phyloP scores from a whole-genome alignment of 2,797 vertebrate genomes.

The Sebastes diaconus region DNA sequence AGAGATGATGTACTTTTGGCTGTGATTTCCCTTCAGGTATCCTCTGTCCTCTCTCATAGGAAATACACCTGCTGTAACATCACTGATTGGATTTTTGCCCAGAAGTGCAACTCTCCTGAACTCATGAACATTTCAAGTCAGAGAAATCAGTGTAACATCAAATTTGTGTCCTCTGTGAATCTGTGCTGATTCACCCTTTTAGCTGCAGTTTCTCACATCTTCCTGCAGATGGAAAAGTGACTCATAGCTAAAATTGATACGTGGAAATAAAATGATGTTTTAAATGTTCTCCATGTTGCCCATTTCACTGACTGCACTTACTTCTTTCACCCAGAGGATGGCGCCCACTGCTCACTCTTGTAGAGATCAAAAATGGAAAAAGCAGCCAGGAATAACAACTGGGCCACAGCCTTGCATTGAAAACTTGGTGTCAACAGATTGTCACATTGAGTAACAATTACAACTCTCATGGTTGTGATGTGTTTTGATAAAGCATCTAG shows the following conservation, averaged over 20 bases:
- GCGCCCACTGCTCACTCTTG: neutral
- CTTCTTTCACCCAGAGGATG: constrained; percentile 52
- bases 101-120: neutral
- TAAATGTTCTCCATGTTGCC: neutral
- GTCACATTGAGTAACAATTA: neutral
- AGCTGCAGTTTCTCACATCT: neutral
- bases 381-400: neutral
- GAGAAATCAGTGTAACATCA: neutral
- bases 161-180: neutral
- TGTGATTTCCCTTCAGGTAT: neutral
- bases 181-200: neutral
- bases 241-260: neutral
- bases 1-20: neutral
- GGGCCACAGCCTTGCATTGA: neutral
- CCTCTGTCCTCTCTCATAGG: neutral
- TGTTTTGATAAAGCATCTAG: neutral
- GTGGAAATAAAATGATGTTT: neutral
- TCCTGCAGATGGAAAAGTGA: neutral
- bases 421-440: neutral
- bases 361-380: neutral
- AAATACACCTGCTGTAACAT: neutral
- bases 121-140: neutral
- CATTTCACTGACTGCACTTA: constrained; percentile 17
- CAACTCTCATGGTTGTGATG: neutral
- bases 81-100: neutral